phyloP scores from a whole-genome alignment of 2,888 invertebrate genomes.

The Metacarcinus magister region DNA sequence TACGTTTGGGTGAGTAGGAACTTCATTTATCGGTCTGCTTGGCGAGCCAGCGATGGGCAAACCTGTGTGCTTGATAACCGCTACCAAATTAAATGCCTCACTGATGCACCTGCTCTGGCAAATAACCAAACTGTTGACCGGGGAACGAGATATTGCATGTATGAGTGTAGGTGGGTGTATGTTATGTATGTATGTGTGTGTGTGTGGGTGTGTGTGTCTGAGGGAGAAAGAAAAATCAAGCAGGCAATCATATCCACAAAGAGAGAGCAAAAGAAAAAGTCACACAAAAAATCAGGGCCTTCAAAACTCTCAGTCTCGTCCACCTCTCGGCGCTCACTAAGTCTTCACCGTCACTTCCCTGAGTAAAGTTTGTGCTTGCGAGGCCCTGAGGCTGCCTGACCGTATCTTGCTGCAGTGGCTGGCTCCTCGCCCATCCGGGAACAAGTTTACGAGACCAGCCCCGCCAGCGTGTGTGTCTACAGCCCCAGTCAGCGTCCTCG shows the following conservation, averaged over 20 bases:
- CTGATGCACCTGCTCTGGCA: neutral
- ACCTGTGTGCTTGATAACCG: neutral
- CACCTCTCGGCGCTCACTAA: neutral
- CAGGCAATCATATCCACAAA: neutral
- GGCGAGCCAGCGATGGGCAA: neutral
- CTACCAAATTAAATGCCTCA: neutral
- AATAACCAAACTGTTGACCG: neutral
- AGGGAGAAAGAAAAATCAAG: neutral
- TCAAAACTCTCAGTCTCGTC: neutral
- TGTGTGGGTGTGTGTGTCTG: neutral
- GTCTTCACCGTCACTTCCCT: neutral
- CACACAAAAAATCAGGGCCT: neutral
- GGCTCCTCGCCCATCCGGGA: neutral
- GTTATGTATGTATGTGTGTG: neutral
- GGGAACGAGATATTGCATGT: neutral
- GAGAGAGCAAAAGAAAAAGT: neutral
- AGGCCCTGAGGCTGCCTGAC: neutral
- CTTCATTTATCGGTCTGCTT: neutral
- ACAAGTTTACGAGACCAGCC: neutral
- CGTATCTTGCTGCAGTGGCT: neutral
- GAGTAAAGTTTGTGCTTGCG: neutral
- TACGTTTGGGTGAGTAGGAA: neutral
- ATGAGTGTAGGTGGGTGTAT: neutral
- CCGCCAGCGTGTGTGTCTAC: constrained; percentile 8
- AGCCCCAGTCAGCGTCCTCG: neutral